Conservation (phyloP, 2,797 vertebrate species). For the Podarcis lilfordi region DNA sequence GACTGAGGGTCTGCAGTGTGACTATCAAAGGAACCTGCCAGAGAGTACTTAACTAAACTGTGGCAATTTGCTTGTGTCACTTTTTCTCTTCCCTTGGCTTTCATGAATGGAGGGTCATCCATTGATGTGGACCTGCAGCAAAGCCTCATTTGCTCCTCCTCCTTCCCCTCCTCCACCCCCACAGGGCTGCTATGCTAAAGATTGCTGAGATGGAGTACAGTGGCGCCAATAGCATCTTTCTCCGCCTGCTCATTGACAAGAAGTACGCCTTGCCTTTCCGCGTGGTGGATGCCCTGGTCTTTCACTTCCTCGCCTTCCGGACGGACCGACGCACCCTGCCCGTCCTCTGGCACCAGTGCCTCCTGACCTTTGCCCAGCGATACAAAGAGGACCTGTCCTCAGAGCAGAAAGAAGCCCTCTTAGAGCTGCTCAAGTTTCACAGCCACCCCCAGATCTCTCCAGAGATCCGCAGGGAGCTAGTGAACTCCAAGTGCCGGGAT, state of each 20-base stretch:
- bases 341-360: slow-evolving; percentile 97
- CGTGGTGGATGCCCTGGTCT: slow-evolving; percentile 93
- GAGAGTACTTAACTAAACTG: neutral
- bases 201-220: slow-evolving; percentile 97
- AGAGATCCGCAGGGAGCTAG: slow-evolving; percentile 91
- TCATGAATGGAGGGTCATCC: neutral
- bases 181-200: slow-evolving; percentile 95
- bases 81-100: neutral
- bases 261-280: slow-evolving; percentile 98
- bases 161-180: neutral
- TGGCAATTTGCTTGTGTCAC: neutral
- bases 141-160: neutral
- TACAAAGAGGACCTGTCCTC: slow-evolving; percentile 95
- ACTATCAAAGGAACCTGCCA: neutral
- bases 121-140: neutral
- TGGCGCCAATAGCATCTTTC: slow-evolving; percentile 97
- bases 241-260: slow-evolving; percentile 95
- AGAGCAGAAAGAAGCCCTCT: slow-evolving; percentile 90
- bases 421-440: slow-evolving; percentile 93
- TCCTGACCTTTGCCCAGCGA: slow-evolving; percentile 92
- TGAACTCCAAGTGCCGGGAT: slow-evolving; percentile 87
- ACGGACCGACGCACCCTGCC: slow-evolving; percentile 87
- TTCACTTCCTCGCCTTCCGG: slow-evolving; percentile 95
- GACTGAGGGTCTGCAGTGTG: neutral
- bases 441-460: slow-evolving; percentile 85